Percentiles rank a stretch among this genome's conserved stretches.
These are phyloP conservation scores for Periophthalmus magnuspinnatus DNA, from an alignment of 2,797 vertebrate genomes.

Conservation along the genomic window DNA sequence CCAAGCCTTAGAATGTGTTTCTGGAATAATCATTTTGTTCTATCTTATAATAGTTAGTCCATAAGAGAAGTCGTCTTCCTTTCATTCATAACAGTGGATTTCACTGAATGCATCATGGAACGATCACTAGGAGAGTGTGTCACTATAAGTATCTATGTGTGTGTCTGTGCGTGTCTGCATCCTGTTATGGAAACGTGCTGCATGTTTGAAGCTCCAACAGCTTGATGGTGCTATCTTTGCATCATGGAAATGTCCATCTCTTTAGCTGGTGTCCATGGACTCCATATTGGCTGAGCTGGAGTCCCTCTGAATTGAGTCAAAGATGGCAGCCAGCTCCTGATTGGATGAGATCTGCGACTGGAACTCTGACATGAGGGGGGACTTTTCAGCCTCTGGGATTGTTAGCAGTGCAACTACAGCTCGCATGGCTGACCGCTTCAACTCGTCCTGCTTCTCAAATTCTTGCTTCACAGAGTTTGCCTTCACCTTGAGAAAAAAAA, in stretches of 20 bases:
- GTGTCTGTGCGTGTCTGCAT: slow-evolving; percentile 31
- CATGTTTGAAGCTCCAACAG: slow-evolving; percentile 65
- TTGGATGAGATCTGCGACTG: slow-evolving; percentile 99
- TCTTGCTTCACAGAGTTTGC: slow-evolving; percentile 98
- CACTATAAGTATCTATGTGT: slow-evolving; percentile 56
- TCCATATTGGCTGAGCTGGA: slow-evolving; percentile 96
- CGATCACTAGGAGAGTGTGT: slow-evolving; percentile 72
- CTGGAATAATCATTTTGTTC: slow-evolving; percentile 42
- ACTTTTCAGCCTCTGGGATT: slow-evolving; percentile 98
- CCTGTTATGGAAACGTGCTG: slow-evolving; percentile 69
- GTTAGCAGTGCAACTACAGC: slow-evolving; percentile 94
- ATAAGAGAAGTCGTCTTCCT: slow-evolving; percentile 61
- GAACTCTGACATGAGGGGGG: slow-evolving; percentile 97
- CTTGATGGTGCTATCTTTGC: slow-evolving; percentile 58
- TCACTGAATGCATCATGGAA: slow-evolving; percentile 93
- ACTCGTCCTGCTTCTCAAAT: slow-evolving; percentile 98
- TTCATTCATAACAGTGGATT: slow-evolving; percentile 81
- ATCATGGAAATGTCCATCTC: slow-evolving; percentile 63
- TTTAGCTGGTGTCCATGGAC: slow-evolving; percentile 98
- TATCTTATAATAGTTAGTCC: slow-evolving; percentile 70
- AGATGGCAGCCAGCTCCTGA: slow-evolving; percentile 97
- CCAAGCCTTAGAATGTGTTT: slow-evolving; percentile 72
- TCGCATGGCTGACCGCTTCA: slow-evolving; percentile 97
- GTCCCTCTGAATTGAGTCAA: slow-evolving; percentile 99
- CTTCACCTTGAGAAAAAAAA: slow-evolving; percentile 82